Base-by-base conservation (phyloP, 2,797 vertebrate species). In the Somateria mollissima region DNA sequence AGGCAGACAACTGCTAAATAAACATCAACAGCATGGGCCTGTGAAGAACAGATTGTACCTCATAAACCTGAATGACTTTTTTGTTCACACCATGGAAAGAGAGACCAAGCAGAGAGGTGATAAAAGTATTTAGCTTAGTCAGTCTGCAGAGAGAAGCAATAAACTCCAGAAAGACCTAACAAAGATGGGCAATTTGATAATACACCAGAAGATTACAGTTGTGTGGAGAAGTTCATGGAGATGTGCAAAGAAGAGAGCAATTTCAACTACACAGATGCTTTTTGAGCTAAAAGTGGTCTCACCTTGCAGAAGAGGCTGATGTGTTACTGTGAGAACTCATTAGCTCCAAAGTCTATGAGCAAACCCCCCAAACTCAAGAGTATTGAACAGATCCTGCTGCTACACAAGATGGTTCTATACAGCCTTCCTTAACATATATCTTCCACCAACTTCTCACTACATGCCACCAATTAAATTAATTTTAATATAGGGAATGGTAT, bases 11-110 rank as follows among this genome's bases (percentile, higher is more conserved):
- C 64, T 76, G 85, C 25, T 79, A 88, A 81, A 84, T 47, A 89
- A 87, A 91, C 27, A 88, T 15, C 79, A 92, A 86, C 53, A 90
- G 60, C 56, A 84, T 7, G 73, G 34, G 21, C n/a, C 87, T 82
- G 56, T 14, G 75, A 86, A 91, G 39, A 88, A n/a, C 73, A 96
- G 73, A 65, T 11, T 95, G 69, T 49, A 53, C 25, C 51, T 86
- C 47, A 53, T 61, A 90, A 95, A 61, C 67, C 39, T 62, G 39
- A 92, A 90, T 18, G 4, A 65, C 32, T 54, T 49, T 73, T 92
- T 71, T 47, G 9, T 79, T 96, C 73, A 37, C 41, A 67, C 20
- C 11, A 10, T 73, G 73, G 21, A 86, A 94, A 64, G 66, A 70
- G 11, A 56, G 21, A 81, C 56, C 56, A 75, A 91, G 65, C n/a